These are phyloP conservation scores for Phyllotreta cruciferae DNA, from an alignment of 2,888 invertebrate species.

Conservation along the genomic window DNA sequence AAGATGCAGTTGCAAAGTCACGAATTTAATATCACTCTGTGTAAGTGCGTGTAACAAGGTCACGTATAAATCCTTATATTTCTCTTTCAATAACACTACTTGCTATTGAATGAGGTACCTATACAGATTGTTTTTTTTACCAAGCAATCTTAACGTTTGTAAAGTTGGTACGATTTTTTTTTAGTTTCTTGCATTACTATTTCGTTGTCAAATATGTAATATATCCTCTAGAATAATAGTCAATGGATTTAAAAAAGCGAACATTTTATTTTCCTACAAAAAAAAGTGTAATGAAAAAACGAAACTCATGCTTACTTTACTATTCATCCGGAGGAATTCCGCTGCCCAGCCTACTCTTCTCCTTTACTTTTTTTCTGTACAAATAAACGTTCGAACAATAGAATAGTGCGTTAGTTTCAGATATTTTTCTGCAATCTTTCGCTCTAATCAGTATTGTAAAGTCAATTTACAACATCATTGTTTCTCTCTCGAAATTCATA, in stretches of 20 bases:
- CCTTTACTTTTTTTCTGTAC: neutral
- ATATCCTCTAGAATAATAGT: no score
- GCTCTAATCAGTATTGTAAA: constrained; percentile 44
- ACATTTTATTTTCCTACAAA: constrained; percentile 7
- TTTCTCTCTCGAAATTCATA: constrained; percentile 41
- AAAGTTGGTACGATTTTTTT: no score
- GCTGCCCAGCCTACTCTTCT: constrained; percentile 33
- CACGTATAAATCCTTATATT: no score
- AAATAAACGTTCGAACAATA: constrained; percentile 39
- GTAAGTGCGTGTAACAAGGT: no score
- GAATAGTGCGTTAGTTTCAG: constrained; percentile 41
- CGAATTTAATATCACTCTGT: constrained; percentile 22
- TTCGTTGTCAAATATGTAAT: no score
- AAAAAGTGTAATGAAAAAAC: neutral
- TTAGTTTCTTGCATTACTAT: no score
- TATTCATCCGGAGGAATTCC: constrained; percentile 38
- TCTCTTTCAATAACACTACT: no score
- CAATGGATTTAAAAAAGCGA: neutral
- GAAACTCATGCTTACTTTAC: constrained; percentile 16
- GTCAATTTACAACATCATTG: constrained; percentile 43
- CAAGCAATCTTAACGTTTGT: no score
- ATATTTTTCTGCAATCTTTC: constrained; percentile 43
- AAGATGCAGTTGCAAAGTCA: constrained; percentile 24
- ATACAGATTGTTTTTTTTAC: no score
- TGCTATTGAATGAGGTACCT: no score